phyloP scores from a whole-genome alignment of 1,140 invertebrate genomes.

The Ephestia elutella region DNA sequence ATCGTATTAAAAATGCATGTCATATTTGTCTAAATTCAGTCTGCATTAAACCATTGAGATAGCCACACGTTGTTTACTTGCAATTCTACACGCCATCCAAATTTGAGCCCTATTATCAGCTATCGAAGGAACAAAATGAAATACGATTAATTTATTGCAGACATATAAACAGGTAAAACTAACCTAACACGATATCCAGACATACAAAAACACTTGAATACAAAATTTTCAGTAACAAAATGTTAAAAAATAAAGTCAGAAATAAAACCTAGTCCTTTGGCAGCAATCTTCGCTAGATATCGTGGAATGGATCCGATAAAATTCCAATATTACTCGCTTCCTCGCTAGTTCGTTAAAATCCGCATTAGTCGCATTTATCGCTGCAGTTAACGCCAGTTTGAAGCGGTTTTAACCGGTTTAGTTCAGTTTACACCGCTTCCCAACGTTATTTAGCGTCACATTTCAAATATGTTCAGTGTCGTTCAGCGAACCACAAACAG shows the following conservation, averaged over 20 bases:
- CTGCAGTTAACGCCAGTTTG: neutral
- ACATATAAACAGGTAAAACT: too few relatives aligned
- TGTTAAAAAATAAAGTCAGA: neutral
- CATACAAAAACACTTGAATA: too few relatives aligned
- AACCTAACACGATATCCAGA: too few relatives aligned
- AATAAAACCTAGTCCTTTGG: too few relatives aligned
- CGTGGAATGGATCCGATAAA: neutral
- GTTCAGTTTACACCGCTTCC: slow-evolving; percentile 1
- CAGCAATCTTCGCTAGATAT: neutral
- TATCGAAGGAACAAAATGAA: too few relatives aligned
- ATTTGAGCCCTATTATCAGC: too few relatives aligned
- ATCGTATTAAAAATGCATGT: too few relatives aligned
- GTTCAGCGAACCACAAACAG: neutral
- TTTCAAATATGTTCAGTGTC: neutral
- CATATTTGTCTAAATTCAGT: too few relatives aligned
- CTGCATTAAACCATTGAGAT: too few relatives aligned
- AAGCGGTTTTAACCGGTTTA: neutral
- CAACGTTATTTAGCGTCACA: neutral
- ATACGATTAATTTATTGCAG: too few relatives aligned
- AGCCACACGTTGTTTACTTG: too few relatives aligned
- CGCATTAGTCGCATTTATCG: slow-evolving; percentile 2
- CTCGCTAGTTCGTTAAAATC: neutral
- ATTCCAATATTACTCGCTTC: neutral
- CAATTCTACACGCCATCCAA: too few relatives aligned
- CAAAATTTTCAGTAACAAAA: neutral